These are phyloP conservation scores for Gibbula magus DNA, from an alignment of 2,888 invertebrate genomes.

Conservation along the genomic window DNA sequence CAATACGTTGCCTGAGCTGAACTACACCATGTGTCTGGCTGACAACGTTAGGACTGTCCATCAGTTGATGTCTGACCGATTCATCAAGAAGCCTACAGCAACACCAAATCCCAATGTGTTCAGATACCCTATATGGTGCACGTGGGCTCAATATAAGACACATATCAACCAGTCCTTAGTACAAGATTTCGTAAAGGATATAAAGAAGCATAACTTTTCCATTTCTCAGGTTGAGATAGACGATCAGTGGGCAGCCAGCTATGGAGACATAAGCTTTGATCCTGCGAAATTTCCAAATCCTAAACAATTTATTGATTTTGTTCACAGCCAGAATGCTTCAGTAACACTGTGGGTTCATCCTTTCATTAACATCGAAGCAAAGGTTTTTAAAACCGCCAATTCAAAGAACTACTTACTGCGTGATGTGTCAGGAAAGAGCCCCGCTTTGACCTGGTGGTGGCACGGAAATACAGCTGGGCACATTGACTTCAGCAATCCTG, in stretches of 20 bases:
- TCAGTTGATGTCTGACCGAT: slow-evolving; percentile 78
- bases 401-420: slow-evolving; percentile 83
- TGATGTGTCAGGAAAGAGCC: slow-evolving; percentile 43
- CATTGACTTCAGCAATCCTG: slow-evolving; percentile 91
- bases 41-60: slow-evolving; percentile 52
- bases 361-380: slow-evolving; percentile 83
- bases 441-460: slow-evolving; percentile 83
- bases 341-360: slow-evolving; percentile 84
- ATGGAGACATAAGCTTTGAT: slow-evolving; percentile 87
- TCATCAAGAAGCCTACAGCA: slow-evolving; percentile 78
- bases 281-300: slow-evolving; percentile 84
- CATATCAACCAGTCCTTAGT: slow-evolving; percentile 80
- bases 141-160: slow-evolving; percentile 87
- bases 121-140: slow-evolving; percentile 89
- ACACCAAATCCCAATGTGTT: slow-evolving; percentile 84
- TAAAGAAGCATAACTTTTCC: slow-evolving; percentile 48
- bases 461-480: slow-evolving; percentile 84
- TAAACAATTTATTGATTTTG: slow-evolving; percentile 79
- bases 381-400: slow-evolving; percentile 87
- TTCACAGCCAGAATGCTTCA: slow-evolving; percentile 81
- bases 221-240: slow-evolving; percentile 83
- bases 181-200: slow-evolving; percentile 60
- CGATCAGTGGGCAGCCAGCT: slow-evolving; percentile 89
- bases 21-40: slow-evolving; percentile 60
- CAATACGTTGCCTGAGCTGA: slow-evolving; percentile 41